phyloP scores from a whole-genome alignment of 2,797 vertebrate genomes.

The Thalassophryne amazonica region DNA sequence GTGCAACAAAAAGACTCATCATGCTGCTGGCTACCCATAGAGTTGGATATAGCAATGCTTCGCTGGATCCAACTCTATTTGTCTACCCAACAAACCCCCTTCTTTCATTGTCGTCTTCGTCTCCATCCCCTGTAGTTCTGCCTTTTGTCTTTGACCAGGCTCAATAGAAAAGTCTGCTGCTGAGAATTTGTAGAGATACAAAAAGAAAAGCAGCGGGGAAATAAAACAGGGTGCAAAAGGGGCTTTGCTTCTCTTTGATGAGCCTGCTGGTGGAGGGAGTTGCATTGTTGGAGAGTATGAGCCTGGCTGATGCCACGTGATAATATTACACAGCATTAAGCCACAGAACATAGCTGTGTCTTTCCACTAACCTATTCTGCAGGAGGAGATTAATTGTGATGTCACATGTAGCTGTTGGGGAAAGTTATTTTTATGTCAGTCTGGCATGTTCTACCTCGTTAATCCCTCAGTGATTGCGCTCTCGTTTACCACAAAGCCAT shows the following conservation, averaged over 20 bases:
- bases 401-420: conserved; percentile 48
- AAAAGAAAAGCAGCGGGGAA: conserved; percentile 10
- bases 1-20: conserved; percentile 18
- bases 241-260: conserved; percentile 51
- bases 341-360: neutral
- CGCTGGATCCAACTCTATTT: too few species aligned
- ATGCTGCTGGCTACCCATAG: conserved; percentile 41
- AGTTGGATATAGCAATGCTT: too few species aligned
- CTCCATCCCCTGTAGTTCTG: conserved; percentile 53
- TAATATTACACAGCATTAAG: neutral
- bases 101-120: neutral
- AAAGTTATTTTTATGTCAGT: conserved; percentile 51
- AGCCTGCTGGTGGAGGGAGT: conserved; percentile 8
- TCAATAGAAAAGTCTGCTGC: conserved; percentile 15
- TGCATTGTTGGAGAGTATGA: conserved; percentile 13
- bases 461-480: conserved; percentile 47
- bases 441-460: conserved; percentile 39
- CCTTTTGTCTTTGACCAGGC: conserved; percentile 46
- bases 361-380: conserved; percentile 37
- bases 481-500: conserved; percentile 62
- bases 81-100: conserved; percentile 26
- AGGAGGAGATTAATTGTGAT: conserved; percentile 46
- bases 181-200: conserved; percentile 14
- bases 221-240: neutral
- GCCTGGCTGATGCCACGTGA: neutral